Percentiles rank a stretch among this genome's conserved stretches.
These are phyloP conservation scores for Listronotus oregonensis DNA, from an alignment of 1,140 invertebrate species.

Conservation along the genomic window DNA sequence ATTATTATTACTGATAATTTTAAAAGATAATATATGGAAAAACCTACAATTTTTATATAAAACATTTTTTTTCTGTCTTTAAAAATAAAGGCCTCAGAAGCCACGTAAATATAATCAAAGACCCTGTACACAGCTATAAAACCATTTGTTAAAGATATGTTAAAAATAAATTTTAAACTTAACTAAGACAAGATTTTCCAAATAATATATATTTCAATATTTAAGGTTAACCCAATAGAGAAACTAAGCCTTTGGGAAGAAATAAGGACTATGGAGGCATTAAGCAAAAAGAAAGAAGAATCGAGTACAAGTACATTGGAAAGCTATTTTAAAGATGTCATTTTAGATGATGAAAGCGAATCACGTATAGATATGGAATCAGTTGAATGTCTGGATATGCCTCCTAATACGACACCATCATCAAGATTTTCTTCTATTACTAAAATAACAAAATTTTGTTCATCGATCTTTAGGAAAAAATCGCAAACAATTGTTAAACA, in stretches of 20 bases:
- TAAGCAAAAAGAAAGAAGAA: neutral
- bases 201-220: too few relatives aligned
- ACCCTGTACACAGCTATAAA: too few relatives aligned
- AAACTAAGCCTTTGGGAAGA: conserved; percentile 20
- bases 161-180: too few relatives aligned
- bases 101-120: too few relatives aligned
- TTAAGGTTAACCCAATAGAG: conserved; percentile 15
- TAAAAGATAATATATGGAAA: too few relatives aligned
- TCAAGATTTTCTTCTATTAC: conserved; percentile 23
- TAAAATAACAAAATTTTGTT: conserved; percentile 19
- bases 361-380: neutral
- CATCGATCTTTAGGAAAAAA: conserved; percentile 11
- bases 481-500: neutral
- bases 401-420: neutral
- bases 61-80: too few relatives aligned
- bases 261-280: conserved; percentile 17
- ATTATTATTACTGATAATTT: too few relatives aligned
- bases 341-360: conserved; percentile 5
- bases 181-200: too few relatives aligned
- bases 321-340: neutral
- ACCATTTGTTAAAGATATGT: too few relatives aligned
- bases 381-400: conserved; percentile 1
- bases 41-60: too few relatives aligned
- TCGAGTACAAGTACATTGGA: conserved; percentile 12
- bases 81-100: too few relatives aligned